phyloP scores from a whole-genome alignment of 37 sponge, comb jelly and placozoan genomes.

The Spongilla lacustris region DNA sequence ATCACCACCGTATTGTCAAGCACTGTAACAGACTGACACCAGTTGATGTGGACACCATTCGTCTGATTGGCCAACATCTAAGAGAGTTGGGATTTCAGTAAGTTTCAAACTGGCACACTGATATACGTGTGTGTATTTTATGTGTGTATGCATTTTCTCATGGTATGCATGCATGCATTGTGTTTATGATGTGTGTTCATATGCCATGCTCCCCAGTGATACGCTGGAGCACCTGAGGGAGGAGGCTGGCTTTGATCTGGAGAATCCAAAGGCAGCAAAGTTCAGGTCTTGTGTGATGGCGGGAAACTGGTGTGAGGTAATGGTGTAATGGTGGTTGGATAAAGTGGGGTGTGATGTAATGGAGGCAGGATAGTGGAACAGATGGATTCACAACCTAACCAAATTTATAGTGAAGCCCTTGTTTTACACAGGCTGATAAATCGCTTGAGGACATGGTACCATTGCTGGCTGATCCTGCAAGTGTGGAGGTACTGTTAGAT shows the following conservation, averaged over 20 bases:
- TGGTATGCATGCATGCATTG: background rate
- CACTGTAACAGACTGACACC: conserved; percentile 2
- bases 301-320: conserved; percentile 92
- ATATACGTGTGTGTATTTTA: background rate
- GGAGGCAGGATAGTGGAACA: too few species aligned
- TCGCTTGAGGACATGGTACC: conserved; percentile 67
- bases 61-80: conserved; percentile 96
- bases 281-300: conserved; percentile 77
- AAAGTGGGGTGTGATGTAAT: background rate
- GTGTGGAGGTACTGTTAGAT: conserved; percentile 24
- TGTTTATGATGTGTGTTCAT: background rate
- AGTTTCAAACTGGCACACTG: conserved; percentile 28
- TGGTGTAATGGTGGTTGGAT: background rate
- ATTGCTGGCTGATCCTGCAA: conserved; percentile 55
- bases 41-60: conserved; percentile 72
- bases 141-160: conserved; percentile 21
- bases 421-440: conserved; percentile 52
- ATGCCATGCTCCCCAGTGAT: conserved; percentile 31
- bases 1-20: background rate
- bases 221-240: conserved; percentile 76
- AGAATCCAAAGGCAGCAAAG: conserved; percentile 89
- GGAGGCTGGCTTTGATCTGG: conserved; percentile 91
- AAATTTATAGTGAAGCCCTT: background rate
- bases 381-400: background rate
- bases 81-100: conserved; percentile 86